Conservation (phyloP, 2,113 vertebrate species). For the Procavia capensis region DNA sequence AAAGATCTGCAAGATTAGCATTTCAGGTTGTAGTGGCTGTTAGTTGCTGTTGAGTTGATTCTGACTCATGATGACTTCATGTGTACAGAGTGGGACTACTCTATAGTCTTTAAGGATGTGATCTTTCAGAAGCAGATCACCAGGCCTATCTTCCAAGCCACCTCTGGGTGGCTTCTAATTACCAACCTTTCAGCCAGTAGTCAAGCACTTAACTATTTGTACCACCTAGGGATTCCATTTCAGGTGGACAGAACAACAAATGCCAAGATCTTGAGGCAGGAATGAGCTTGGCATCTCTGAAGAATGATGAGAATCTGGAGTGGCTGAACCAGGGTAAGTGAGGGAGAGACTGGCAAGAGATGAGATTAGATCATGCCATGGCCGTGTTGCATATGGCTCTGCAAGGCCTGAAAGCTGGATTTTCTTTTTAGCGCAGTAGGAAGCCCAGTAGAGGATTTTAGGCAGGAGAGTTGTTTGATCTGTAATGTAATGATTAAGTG, state of each 20-base stretch:
- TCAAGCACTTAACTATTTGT: too few relatives aligned
- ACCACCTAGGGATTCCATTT: too few relatives aligned
- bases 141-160: too few relatives aligned
- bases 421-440: conserved; percentile 30
- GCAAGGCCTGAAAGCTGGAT: not conserved
- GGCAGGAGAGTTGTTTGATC: not conserved
- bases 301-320: not conserved
- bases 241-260: too few relatives aligned
- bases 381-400: not conserved
- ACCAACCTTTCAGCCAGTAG: too few relatives aligned
- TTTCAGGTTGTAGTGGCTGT: not conserved
- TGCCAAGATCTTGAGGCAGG: not conserved
- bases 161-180: too few relatives aligned
- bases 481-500: conserved; percentile 9
- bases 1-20: not conserved
- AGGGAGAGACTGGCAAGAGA: not conserved
- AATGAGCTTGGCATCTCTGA: not conserved
- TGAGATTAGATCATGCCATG: not conserved
- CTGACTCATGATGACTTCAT: too few relatives aligned
- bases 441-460: not conserved
- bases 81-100: too few relatives aligned
- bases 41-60: not conserved
- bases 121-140: too few relatives aligned
- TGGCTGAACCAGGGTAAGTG: not conserved
- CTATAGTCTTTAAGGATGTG: too few relatives aligned